Percentiles rank a stretch among this genome's conserved stretches.
phyloP scores from a whole-genome alignment of 2,888 invertebrate genomes.

The Carterocephalus palaemon region DNA sequence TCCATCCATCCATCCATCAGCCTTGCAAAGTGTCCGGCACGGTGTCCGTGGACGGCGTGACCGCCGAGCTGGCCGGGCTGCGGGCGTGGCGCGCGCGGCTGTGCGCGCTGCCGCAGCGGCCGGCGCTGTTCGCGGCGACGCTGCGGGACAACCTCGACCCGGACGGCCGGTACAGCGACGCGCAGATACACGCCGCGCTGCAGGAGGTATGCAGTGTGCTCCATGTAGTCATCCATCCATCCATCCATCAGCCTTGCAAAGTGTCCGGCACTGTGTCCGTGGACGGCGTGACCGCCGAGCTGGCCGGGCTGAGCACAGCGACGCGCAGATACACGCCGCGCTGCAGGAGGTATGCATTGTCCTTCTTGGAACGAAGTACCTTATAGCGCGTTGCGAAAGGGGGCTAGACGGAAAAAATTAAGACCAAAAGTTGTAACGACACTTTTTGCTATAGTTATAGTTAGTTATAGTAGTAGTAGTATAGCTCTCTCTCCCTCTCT shows the following conservation, averaged over 20 bases:
- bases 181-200: slow-evolving; percentile 83
- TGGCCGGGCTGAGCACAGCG: slow-evolving; percentile 79
- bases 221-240: too few relatives aligned
- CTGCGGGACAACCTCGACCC: slow-evolving; percentile 89
- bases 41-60: slow-evolving; percentile 69
- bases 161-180: slow-evolving; percentile 81
- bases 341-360: slow-evolving; percentile 79
- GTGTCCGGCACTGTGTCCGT: slow-evolving; percentile 68
- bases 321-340: slow-evolving; percentile 83
- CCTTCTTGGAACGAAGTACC: too few relatives aligned
- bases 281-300: slow-evolving; percentile 59
- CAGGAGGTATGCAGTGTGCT: slow-evolving; percentile 75
- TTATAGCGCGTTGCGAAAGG: too few relatives aligned
- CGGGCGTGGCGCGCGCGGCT: slow-evolving; percentile 76
- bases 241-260: too few relatives aligned
- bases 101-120: slow-evolving; percentile 83
- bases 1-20: too few relatives aligned
- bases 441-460: too few relatives aligned
- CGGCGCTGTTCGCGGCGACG: slow-evolving; percentile 86
- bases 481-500: too few relatives aligned
- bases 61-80: slow-evolving; percentile 66
- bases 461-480: too few relatives aligned
- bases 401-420: too few relatives aligned
- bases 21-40: too few relatives aligned
- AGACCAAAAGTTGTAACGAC: too few relatives aligned